Evolutionary conservation across 1,140 invertebrate genomes (phyloP).

Genomic region (Coboldia fuscipes): DNA sequence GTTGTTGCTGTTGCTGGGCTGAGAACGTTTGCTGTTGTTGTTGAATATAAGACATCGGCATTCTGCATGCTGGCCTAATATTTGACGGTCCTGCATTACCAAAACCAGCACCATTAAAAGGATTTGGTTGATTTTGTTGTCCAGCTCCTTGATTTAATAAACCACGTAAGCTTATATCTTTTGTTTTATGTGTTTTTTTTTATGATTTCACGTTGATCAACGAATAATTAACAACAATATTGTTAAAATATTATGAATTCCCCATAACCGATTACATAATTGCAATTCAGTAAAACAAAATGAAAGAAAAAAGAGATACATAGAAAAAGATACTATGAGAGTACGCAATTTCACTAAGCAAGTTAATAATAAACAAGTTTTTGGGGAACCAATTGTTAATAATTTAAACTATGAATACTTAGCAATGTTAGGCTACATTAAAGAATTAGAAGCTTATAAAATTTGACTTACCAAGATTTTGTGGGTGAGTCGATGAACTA

Average conservation of each 20-base stretch:
- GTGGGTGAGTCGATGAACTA: slow-evolving; percentile 21
- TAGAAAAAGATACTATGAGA: no score
- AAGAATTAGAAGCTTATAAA: no score
- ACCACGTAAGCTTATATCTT: slow-evolving; percentile 20
- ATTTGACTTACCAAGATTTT: slow-evolving; percentile 19
- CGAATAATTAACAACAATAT: no score
- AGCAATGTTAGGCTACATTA: no score
- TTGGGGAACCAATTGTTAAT: no score
- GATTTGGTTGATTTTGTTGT: slow-evolving; percentile 14
- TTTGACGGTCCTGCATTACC: not conserved
- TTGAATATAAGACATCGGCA: slow-evolving; percentile 13
- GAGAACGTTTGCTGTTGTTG: slow-evolving; percentile 20
- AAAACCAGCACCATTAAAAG: not conserved
- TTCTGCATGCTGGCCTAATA: not conserved
- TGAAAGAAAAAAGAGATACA: no score
- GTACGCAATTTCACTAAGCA: no score
- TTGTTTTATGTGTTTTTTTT: slow-evolving; percentile 3
- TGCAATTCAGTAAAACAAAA: no score
- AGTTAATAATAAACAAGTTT: no score
- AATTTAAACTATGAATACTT: no score
- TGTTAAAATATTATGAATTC: no score
- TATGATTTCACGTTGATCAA: not conserved
- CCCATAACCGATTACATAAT: no score
- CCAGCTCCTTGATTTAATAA: slow-evolving; percentile 17
- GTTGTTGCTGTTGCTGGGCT: slow-evolving; percentile 9